Percentiles rank a stretch among this genome's conserved stretches.
Evolutionary conservation across 2,888 invertebrate species (phyloP).

Genomic region (Drosophila buzzatii): DNA sequence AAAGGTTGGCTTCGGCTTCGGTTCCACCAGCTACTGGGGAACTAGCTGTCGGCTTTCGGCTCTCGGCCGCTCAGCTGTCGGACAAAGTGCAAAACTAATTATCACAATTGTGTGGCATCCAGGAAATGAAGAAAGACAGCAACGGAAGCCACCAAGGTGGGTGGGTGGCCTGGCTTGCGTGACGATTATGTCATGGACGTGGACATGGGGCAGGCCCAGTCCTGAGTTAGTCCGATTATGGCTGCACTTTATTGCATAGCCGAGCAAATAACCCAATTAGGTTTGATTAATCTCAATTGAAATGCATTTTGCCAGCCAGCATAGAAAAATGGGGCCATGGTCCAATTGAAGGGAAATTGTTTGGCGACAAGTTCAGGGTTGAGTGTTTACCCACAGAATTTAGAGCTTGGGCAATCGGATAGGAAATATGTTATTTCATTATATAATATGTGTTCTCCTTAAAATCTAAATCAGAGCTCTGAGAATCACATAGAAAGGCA

Average conservation of each 20-base stretch:
- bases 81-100: constrained; percentile 80
- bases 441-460: background rate
- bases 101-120: constrained; percentile 78
- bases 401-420: background rate
- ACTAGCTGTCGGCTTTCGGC: constrained; percentile 36
- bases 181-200: constrained; percentile 19
- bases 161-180: constrained; percentile 65
- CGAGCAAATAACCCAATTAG: constrained; percentile 80
- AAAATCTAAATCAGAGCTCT: background rate
- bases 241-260: constrained; percentile 75
- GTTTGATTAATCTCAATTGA: constrained; percentile 77
- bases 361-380: constrained; percentile 72
- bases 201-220: constrained; percentile 5
- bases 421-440: background rate
- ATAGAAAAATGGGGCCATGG: constrained; percentile 28
- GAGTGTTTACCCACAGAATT: constrained; percentile 7
- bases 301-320: constrained; percentile 65
- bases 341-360: background rate
- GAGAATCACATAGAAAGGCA: background rate
- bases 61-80: constrained; percentile 23
- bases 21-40: constrained; percentile 17
- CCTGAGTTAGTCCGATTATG: constrained; percentile 59
- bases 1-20: constrained; percentile 50
- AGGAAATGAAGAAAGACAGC: constrained; percentile 81
- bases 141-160: constrained; percentile 78